These are phyloP conservation scores for Pollachius pollachius DNA, from an alignment of 2,113 vertebrate species.

Conservation along the genomic window DNA sequence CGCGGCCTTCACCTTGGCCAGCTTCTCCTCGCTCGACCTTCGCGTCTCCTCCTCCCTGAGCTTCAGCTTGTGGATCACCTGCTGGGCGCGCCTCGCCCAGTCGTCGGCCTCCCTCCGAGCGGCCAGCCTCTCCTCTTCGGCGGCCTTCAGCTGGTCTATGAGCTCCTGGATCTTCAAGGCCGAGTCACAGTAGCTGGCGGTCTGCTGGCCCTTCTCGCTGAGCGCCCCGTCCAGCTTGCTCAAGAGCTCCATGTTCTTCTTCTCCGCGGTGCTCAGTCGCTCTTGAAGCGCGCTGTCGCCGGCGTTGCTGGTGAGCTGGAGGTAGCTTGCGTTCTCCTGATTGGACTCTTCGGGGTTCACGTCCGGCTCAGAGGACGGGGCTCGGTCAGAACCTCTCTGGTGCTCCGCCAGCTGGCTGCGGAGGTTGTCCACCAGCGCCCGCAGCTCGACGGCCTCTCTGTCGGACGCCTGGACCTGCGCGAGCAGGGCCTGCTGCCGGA, in stretches of 20 bases:
- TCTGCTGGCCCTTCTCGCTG: constrained; percentile 67
- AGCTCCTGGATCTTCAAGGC: constrained; percentile 72
- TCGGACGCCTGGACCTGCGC: constrained; percentile 57
- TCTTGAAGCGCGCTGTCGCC: constrained; percentile 58
- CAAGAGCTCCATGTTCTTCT: constrained; percentile 73
- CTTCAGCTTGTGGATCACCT: constrained; percentile 71
- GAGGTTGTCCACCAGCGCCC: constrained; percentile 70
- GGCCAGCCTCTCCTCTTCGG: constrained; percentile 67
- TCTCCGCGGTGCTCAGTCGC: constrained; percentile 62
- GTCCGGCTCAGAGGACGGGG: constrained; percentile 34
- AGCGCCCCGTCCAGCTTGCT: constrained; percentile 58
- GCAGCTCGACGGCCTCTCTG: constrained; percentile 71
- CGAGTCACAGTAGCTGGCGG: constrained; percentile 59
- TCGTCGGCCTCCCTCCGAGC: constrained; percentile 66
- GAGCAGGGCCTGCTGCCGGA: constrained; percentile 80
- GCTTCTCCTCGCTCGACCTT: constrained; percentile 61
- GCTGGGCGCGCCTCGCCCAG: constrained; percentile 58
- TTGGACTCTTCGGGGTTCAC: constrained; percentile 57
- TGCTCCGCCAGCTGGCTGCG: constrained; percentile 67
- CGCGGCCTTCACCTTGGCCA: constrained; percentile 46
- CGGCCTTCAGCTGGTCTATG: constrained; percentile 71
- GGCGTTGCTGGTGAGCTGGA: constrained; percentile 57
- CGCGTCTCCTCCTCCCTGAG: constrained; percentile 71
- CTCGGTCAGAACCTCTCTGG: constrained; percentile 48
- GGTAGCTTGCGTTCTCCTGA: constrained; percentile 52